Conservation (phyloP, 2,888 invertebrate genomes). For the Melitaea athalia region DNA sequence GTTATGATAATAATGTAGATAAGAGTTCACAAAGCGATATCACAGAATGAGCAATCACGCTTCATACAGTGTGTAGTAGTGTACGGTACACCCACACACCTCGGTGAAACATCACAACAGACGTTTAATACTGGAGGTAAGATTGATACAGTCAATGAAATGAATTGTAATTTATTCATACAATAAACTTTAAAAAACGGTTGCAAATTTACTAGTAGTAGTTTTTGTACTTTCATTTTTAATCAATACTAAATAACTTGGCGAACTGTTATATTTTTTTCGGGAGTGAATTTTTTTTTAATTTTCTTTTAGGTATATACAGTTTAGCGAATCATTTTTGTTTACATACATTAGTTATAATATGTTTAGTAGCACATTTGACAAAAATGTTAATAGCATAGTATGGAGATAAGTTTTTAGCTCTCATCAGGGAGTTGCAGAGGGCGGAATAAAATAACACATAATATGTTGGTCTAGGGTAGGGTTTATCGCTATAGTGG, state of each 20-base stretch:
- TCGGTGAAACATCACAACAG: slow-evolving; percentile 55
- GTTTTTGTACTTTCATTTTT: no score
- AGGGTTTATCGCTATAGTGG: background rate
- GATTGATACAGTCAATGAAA: slow-evolving; percentile 47
- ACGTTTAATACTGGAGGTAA: slow-evolving; percentile 74
- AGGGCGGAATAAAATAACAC: background rate
- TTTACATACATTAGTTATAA: no score
- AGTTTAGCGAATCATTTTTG: no score
- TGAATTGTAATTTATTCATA: background rate
- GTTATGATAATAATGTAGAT: slow-evolving; percentile 2
- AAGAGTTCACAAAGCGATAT: slow-evolving; percentile 15
- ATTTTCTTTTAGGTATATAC: no score
- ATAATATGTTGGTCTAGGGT: background rate
- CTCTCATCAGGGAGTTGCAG: background rate
- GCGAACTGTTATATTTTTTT: no score
- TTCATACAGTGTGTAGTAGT: slow-evolving; percentile 9
- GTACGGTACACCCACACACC: slow-evolving; percentile 53
- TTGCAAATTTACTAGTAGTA: no score
- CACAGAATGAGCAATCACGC: slow-evolving; percentile 20
- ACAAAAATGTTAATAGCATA: no score
- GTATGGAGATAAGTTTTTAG: slow-evolving; percentile 60
- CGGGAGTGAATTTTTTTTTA: no score
- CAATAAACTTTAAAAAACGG: no score
- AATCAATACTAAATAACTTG: no score
- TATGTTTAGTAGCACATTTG: no score